A percentile compares a stretch with the other conserved stretches of the same genome.
Evolutionary conservation across 1,140 invertebrate species (phyloP).

Genomic region (Scaptomyza montana): DNA sequence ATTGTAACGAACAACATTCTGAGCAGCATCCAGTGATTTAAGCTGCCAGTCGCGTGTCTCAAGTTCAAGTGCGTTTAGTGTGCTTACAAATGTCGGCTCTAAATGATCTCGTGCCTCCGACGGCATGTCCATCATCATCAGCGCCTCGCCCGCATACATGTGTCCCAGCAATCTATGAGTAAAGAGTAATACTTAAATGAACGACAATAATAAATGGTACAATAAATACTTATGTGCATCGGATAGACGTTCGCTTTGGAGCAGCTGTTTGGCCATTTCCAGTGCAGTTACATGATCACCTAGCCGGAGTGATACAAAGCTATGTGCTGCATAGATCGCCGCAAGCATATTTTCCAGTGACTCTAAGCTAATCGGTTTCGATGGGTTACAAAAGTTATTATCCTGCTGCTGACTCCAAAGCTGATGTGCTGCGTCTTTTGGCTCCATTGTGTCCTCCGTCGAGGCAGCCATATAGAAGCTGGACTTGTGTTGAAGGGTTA

Average conservation of each 20-base stretch:
- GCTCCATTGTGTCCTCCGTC: slow-evolving; percentile 82
- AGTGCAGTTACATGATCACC: slow-evolving; percentile 93
- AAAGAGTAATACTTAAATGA: neutral
- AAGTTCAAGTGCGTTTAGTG: slow-evolving; percentile 83
- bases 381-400: slow-evolving; percentile 84
- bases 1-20: slow-evolving; percentile 91
- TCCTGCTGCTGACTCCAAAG: slow-evolving; percentile 72
- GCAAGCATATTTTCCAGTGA: slow-evolving; percentile 85
- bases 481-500: slow-evolving; percentile 84
- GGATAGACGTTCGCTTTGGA: slow-evolving; percentile 73
- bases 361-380: slow-evolving; percentile 80
- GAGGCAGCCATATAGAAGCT: slow-evolving; percentile 76
- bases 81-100: slow-evolving; percentile 90
- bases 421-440: slow-evolving; percentile 69
- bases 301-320: slow-evolving; percentile 93
- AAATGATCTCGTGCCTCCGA: slow-evolving; percentile 93
- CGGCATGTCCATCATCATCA: slow-evolving; percentile 93
- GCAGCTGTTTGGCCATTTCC: slow-evolving; percentile 86
- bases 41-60: slow-evolving; percentile 88
- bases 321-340: slow-evolving; percentile 90
- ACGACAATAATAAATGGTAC: neutral
- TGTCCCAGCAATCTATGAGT: slow-evolving; percentile 90
- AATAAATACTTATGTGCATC: slow-evolving; percentile 73
- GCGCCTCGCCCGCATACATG: slow-evolving; percentile 94
- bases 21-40: slow-evolving; percentile 87